phyloP scores from a whole-genome alignment of 2,888 invertebrate genomes.

The Drosophila hamatofila region DNA sequence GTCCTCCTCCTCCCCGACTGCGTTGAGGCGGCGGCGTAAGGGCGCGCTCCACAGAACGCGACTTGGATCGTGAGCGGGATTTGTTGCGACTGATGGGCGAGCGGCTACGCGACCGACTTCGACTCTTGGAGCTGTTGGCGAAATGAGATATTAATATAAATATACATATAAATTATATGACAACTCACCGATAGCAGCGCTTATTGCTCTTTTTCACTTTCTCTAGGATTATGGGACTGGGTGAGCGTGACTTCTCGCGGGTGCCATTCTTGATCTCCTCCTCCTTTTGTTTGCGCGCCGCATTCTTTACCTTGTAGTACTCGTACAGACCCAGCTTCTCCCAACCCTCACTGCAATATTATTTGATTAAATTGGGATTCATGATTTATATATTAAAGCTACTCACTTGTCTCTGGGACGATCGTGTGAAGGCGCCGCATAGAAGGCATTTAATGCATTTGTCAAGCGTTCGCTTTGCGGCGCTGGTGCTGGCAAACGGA shows the following conservation, averaged over 20 bases:
- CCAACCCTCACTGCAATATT: conserved; percentile 94
- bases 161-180: too few species aligned
- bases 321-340: conserved; percentile 98
- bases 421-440: conserved; percentile 97
- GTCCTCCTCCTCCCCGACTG: conserved; percentile 37
- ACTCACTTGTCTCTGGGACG: conserved; percentile 94
- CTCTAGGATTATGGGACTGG: conserved; percentile 91
- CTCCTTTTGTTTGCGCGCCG: conserved; percentile 94
- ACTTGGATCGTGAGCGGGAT: conserved; percentile 85
- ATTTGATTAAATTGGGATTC: background rate
- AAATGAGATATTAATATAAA: background rate
- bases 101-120: conserved; percentile 87
- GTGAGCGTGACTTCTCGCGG: conserved; percentile 90
- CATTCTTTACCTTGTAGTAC: conserved; percentile 98
- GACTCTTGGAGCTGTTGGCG: conserved; percentile 85
- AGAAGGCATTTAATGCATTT: conserved; percentile 98
- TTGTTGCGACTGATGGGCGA: conserved; percentile 85
- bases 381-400: background rate
- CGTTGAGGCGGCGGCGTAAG: conserved; percentile 62
- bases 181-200: conserved; percentile 89
- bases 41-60: conserved; percentile 83
- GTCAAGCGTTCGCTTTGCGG: conserved; percentile 97
- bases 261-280: conserved; percentile 91
- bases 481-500: conserved; percentile 97
- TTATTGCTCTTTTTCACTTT: conserved; percentile 85